These are phyloP conservation scores for Rhadinocentrus ornatus DNA, from an alignment of 2,797 vertebrate species.

Conservation along the genomic window DNA sequence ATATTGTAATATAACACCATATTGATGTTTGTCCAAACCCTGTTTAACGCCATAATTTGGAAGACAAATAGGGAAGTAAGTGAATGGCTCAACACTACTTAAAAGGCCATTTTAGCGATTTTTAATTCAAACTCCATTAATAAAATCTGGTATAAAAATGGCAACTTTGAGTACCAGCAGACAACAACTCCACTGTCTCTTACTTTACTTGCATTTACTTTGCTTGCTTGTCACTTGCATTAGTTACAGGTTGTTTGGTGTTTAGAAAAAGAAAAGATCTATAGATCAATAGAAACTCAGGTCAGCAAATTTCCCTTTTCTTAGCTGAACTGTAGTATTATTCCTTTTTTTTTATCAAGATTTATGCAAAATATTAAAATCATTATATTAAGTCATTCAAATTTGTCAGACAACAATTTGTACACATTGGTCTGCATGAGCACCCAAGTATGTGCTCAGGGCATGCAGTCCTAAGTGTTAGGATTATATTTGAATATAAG, in stretches of 20 bases:
- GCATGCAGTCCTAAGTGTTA: constrained; percentile 42
- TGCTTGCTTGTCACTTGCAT: neutral
- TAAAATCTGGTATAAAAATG: constrained; percentile 36
- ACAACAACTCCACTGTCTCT: neutral
- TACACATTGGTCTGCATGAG: constrained; percentile 19
- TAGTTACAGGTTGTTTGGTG: neutral
- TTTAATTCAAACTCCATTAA: constrained; percentile 49
- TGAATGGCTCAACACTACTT: constrained; percentile 45
- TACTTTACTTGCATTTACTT: neutral
- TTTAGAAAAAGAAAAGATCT: neutral
- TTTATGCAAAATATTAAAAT: constrained; percentile 13
- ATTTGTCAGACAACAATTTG: constrained; percentile 24
- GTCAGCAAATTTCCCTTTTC: neutral
- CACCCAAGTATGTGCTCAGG: constrained; percentile 31
- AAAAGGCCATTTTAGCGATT: constrained; percentile 51
- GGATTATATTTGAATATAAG: constrained; percentile 55
- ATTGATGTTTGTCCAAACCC: constrained; percentile 62
- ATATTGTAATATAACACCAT: constrained; percentile 60
- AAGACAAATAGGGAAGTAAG: constrained; percentile 54
- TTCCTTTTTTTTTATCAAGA: neutral
- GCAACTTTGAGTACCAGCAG: neutral
- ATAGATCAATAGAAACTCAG: neutral
- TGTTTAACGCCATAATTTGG: constrained; percentile 59
- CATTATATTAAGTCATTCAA: constrained; percentile 5
- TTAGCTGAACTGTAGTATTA: neutral